Evolutionary conservation across 1,140 invertebrate genomes (phyloP), one percentile per base, ranked within the genome.

Genomic region (Samia ricini): DNA sequence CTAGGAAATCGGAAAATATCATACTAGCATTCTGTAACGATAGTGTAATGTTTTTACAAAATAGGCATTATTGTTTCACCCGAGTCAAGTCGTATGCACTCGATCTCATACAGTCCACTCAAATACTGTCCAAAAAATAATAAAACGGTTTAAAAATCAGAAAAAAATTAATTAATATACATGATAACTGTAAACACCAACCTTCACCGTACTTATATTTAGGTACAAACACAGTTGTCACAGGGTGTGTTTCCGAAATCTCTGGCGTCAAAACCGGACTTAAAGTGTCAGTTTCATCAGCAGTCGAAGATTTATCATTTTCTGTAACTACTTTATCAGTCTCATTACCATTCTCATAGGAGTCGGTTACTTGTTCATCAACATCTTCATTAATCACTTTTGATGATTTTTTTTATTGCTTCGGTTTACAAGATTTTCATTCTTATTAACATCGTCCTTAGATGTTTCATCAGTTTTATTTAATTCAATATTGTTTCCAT

Each of bases 281-380:
- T 12, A 19, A 54, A 60, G n/a, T n/a, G n/a, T n/a, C 24, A 6
- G 50, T 51, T 22, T 56, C 59, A 36, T 60, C 50, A 15, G 12
- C 8, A 12, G 8, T 10, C 33, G 2, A 49, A 15, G 52, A 52
- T 61, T 66, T 79, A 3, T 42, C 1, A 3, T 15, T 66, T 67
- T 87, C 81, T 74, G 77, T 77, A 74, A 70, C 83, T 76, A 82
- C 65, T 77, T 83, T 87, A 81, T 88, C 85, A 88, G 84, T 85
- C 84, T 89, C 87, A 78, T 83, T 85, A 74, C 83, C 84, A 81
- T 88, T 89, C 77, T 85, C 84, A 79, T 77, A 76, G 72, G 81
- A 79, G 68, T 85, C 81, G 57, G 64, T 60, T 56, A 80, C 75
- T 68, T 83, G 82, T 49, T 72, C 51, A 68, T 64, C 72, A 23